Evolutionary conservation across 2,888 invertebrate species (phyloP).

Genomic region (Galerucella calmariensis): DNA sequence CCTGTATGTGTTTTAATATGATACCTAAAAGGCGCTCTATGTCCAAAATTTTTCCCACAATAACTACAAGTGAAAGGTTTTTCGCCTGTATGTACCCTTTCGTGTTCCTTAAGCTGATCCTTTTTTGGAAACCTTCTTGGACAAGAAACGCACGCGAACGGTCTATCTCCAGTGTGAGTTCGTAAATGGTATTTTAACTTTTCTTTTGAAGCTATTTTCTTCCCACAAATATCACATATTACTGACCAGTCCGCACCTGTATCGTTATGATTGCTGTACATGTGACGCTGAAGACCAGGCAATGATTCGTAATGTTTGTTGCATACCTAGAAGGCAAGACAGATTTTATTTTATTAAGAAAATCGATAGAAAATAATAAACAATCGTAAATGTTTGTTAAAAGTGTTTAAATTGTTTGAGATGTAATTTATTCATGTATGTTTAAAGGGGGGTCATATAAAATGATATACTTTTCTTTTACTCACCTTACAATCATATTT

Average conservation of each 20-base stretch:
- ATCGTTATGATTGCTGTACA: conserved; percentile 46
- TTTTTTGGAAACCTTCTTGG: conserved; percentile 60
- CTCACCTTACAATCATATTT: conserved; percentile 62
- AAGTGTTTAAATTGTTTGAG: neutral
- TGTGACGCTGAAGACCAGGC: conserved; percentile 62
- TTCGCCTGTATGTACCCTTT: conserved; percentile 62
- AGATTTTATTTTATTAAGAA: neutral
- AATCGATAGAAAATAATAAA: conserved; percentile 9
- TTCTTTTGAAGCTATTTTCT: conserved; percentile 58
- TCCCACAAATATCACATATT: conserved; percentile 47
- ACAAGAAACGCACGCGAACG: conserved; percentile 56
- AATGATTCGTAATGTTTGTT: conserved; percentile 60
- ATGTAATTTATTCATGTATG: no score
- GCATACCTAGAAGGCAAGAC: conserved; percentile 58
- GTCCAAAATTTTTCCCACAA: conserved; percentile 53
- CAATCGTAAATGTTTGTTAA: no score
- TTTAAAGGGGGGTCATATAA: neutral
- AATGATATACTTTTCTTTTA: neutral
- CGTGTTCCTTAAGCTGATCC: conserved; percentile 54
- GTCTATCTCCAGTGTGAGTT: conserved; percentile 68
- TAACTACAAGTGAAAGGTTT: conserved; percentile 59
- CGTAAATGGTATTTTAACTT: conserved; percentile 64
- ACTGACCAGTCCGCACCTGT: conserved; percentile 43
- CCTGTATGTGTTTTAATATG: conserved; percentile 50
- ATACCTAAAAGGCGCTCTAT: conserved; percentile 53